phyloP scores from a whole-genome alignment of 2,113 vertebrate species.

The Greenwoodochromis staneri region DNA sequence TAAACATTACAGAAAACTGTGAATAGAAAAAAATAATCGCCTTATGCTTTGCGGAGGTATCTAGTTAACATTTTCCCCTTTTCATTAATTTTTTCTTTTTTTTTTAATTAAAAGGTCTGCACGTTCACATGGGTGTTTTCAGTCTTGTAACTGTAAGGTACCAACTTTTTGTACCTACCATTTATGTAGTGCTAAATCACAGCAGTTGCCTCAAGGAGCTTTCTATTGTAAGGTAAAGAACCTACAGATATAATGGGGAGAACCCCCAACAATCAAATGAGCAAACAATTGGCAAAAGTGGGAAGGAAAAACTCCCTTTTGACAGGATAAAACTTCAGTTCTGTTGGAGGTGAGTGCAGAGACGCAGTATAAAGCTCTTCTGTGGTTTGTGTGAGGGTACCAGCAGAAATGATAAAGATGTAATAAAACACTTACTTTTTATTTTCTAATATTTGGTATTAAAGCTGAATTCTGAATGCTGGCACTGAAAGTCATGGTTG shows the following conservation, averaged over 20 bases:
- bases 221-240: background rate
- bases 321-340: background rate
- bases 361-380: accelerated
- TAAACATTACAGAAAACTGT: background rate
- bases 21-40: background rate
- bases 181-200: background rate
- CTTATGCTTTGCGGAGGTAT: background rate
- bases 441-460: background rate
- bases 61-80: background rate
- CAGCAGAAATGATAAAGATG: background rate
- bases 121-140: background rate
- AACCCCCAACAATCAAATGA: background rate
- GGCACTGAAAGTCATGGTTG: background rate
- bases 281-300: background rate
- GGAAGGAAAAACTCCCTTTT: background rate
- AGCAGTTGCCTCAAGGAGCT: background rate
- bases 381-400: background rate
- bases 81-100: background rate
- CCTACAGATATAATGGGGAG: background rate
- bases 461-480: background rate
- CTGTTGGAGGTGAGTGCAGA: background rate
- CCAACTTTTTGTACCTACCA: background rate
- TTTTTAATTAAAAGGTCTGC: background rate
- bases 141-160: background rate
- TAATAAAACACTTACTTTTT: background rate